Base-by-base conservation (phyloP, 2,113 vertebrate species). In the Equus quagga region DNA sequence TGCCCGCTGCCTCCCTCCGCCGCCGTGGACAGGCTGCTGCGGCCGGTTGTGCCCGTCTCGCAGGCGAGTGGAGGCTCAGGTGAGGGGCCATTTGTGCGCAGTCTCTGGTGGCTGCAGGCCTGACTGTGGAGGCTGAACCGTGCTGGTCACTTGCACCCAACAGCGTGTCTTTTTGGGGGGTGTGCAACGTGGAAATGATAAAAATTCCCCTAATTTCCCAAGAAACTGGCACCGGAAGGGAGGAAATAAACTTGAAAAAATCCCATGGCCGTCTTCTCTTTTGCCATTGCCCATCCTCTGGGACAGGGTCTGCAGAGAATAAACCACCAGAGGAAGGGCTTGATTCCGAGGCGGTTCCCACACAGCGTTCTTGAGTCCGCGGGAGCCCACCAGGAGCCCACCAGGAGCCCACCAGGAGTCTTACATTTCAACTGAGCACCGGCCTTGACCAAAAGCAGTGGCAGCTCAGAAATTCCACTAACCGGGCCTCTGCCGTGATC, bases 81-180 rank as follows among this genome's bases (percentile, higher is more conserved):
- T 1, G 70, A 58, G 26, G 36, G 3, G 14, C 13, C 3, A 26
- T 64, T 28, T 51, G 64, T 1, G 0, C 6, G 14, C 28, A 21
- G 76, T 44, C 23, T 5, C n/a, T 21, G 1, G 28, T 21, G 51
- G 46, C 51, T 58, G n/a, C 19, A 18, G 58, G 58, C 58, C 44
- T 23, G 19, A 44, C 73, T 36, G 19, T 8, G 3, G 85, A 44
- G 15, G 8, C 23, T 41, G 51, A 26, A 19, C 51, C 1, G 6
- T 6, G 24, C 73, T 19, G 21, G 23, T 46, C 33, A 21, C 58
- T 90, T 23, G 28, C 31, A 14, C n/a, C n/a, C 17, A 80, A 56
- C 10, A 28, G 51, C 33, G 49, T 79, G 21, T 67, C 49, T 33
- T 24, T 70, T 24, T 2, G 10, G 14, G 28, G 18, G 6, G 1